Evolutionary conservation across 1,140 invertebrate species (phyloP), one percentile per base, ranked within the genome.

Genomic region (Marisa cornuarietis): DNA sequence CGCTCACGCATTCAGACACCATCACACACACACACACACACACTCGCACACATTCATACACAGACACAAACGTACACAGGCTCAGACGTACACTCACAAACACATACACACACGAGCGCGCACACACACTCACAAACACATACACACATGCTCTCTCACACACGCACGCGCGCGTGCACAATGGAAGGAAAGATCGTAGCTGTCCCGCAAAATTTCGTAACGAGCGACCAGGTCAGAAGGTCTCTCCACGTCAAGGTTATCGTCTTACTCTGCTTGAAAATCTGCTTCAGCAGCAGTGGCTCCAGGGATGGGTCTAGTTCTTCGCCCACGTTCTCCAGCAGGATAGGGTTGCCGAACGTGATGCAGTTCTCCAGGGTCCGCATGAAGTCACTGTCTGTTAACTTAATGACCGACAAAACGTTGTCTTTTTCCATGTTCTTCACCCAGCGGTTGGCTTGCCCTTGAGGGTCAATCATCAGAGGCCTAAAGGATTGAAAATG

Each of bases 401-500:
- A 85, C 78, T 91, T 91, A 69, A 91, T 88, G 9, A 91, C 84
- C 0, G 86, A 84, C n/a, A 91, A 78, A 63, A 85, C 86, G 75
- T 88, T 87, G n/a, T 90, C 88, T 76, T 89, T 96, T 90, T 98
- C 96, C 94, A 96, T 95, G 88, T 97, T 97, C 91, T 97, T 97
- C 11, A 98, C 93, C 96, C 97, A 98, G 88, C 90, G 89, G 87
- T 96, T 98, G 1, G 97, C 97, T 93, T 98, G 96, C 75, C 94
- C 95, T 92, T 99, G 96, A 0, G 97, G 97, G 92, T 99, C 97
- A 85, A 99, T 97, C 94, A 98, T 96, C 26, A 99, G 88, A 0
- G 97, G 95, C 95, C 96, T 92, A 76, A 14, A 79, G 20, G 8
- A 51, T 42, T 42, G 6, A 42, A 42, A 6, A 42, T 42, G 31